phyloP scores from a whole-genome alignment of 2,888 invertebrate species.

The Tenthredo scrophulariae region DNA sequence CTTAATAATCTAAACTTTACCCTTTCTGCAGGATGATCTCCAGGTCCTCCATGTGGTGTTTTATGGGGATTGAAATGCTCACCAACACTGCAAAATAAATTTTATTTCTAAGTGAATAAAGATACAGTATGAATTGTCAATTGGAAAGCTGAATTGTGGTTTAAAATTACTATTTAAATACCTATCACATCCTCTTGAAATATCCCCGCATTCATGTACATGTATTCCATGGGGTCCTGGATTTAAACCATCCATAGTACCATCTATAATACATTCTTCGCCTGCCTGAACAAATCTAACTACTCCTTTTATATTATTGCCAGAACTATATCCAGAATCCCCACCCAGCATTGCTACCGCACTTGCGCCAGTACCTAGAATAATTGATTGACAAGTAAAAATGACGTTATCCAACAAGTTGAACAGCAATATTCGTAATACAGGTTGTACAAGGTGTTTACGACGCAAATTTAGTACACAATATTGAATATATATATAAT shows the following conservation, averaged over 20 bases:
- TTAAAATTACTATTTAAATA: constrained; percentile 62
- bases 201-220: constrained; percentile 88
- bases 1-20: constrained; percentile 66
- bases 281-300: constrained; percentile 86
- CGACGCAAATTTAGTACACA: no score
- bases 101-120: not conserved
- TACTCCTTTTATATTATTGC: constrained; percentile 84
- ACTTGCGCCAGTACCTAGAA: constrained; percentile 79
- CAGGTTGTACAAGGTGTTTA: no score
- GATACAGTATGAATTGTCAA: not conserved
- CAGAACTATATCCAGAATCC: constrained; percentile 77
- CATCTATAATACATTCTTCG: constrained; percentile 87
- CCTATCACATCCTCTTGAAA: constrained; percentile 83
- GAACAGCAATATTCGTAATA: not conserved
- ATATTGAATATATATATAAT: no score
- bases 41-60: constrained; percentile 79
- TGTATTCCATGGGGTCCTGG: constrained; percentile 82
- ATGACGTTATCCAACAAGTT: not conserved
- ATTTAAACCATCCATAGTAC: constrained; percentile 89
- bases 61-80: constrained; percentile 82
- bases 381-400: constrained; percentile 30
- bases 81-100: constrained; percentile 77
- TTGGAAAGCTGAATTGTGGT: not conserved
- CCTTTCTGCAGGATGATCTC: constrained; percentile 76
- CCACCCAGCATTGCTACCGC: constrained; percentile 87